A percentile compares a stretch with the other conserved stretches of the same genome.
Evolutionary conservation across 2,888 invertebrate species (phyloP).

Genomic region (Emmelina monodactyla): DNA sequence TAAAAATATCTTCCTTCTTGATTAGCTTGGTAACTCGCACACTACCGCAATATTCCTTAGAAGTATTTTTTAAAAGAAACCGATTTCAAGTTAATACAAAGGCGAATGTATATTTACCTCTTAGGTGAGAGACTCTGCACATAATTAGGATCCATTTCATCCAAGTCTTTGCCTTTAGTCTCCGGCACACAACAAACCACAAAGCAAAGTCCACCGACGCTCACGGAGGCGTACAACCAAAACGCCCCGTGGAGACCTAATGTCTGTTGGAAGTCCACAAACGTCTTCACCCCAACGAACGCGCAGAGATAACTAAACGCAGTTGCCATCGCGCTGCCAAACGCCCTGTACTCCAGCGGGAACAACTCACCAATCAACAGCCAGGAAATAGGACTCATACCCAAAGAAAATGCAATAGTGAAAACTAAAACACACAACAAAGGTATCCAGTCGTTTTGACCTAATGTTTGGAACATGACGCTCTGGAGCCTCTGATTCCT

Average conservation of each 20-base stretch:
- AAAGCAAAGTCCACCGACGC: slow-evolving; percentile 82
- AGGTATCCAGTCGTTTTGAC: slow-evolving; percentile 83
- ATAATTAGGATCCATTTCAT: slow-evolving; percentile 83
- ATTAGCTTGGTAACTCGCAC: background rate
- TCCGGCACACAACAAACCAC: slow-evolving; percentile 88
- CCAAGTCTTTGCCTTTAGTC: slow-evolving; percentile 88
- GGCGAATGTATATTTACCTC: slow-evolving; percentile 30
- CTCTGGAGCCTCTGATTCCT: slow-evolving; percentile 60
- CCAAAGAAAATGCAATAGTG: slow-evolving; percentile 85
- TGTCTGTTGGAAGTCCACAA: slow-evolving; percentile 80
- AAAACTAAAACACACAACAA: slow-evolving; percentile 83
- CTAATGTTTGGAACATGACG: slow-evolving; percentile 57
- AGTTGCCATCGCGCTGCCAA: slow-evolving; percentile 86
- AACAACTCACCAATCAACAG: slow-evolving; percentile 84
- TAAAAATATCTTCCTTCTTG: slow-evolving; percentile 2
- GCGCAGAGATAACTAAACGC: slow-evolving; percentile 88
- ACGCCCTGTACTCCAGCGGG: slow-evolving; percentile 82
- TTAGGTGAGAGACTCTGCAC: slow-evolving; percentile 58
- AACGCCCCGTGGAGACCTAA: slow-evolving; percentile 85
- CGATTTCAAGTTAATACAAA: background rate
- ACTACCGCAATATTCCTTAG: background rate
- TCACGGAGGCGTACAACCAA: slow-evolving; percentile 86
- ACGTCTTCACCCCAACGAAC: slow-evolving; percentile 86
- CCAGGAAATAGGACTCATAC: slow-evolving; percentile 90
- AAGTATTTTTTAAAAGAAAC: background rate